phyloP scores from a whole-genome alignment of 2,888 invertebrate species.

The Anorthoa munda region DNA sequence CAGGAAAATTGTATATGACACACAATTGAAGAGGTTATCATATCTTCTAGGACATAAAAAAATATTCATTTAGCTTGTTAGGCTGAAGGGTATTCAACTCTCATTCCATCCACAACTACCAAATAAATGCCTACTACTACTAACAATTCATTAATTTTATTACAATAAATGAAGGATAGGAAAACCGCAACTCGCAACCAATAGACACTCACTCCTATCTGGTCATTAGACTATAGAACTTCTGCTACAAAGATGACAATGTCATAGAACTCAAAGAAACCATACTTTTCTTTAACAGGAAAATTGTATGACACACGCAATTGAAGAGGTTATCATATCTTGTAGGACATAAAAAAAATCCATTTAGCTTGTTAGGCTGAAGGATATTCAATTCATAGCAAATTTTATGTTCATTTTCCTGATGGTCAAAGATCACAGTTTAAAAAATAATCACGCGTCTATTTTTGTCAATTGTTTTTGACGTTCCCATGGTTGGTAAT shows the following conservation, averaged over 20 bases:
- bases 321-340: constrained; percentile 53
- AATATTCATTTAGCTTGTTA: constrained; percentile 41
- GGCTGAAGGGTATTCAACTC: constrained; percentile 10
- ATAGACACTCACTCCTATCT: background rate
- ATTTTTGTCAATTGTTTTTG: constrained; percentile 2
- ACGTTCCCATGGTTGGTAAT: background rate
- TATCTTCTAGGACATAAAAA: constrained; percentile 42
- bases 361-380: constrained; percentile 40
- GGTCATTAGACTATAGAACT: constrained; percentile 40
- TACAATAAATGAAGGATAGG: too few species aligned
- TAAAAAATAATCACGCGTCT: constrained; percentile 3
- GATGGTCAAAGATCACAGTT: constrained; percentile 2
- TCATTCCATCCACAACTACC: too few species aligned
- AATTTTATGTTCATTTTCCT: background rate
- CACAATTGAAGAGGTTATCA: constrained; percentile 53
- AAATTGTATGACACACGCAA: constrained; percentile 48
- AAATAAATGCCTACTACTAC: too few species aligned
- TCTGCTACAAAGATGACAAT: constrained; percentile 13
- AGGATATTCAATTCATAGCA: constrained; percentile 8
- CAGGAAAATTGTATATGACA: constrained; percentile 50
- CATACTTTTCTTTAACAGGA: constrained; percentile 48
- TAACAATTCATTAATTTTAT: too few species aligned
- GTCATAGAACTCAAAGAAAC: background rate
- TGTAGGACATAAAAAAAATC: constrained; percentile 36
- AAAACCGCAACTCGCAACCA: constrained; percentile 15